Conservation (phyloP, 2,113 vertebrate species). For the Otolemur garnettii region DNA sequence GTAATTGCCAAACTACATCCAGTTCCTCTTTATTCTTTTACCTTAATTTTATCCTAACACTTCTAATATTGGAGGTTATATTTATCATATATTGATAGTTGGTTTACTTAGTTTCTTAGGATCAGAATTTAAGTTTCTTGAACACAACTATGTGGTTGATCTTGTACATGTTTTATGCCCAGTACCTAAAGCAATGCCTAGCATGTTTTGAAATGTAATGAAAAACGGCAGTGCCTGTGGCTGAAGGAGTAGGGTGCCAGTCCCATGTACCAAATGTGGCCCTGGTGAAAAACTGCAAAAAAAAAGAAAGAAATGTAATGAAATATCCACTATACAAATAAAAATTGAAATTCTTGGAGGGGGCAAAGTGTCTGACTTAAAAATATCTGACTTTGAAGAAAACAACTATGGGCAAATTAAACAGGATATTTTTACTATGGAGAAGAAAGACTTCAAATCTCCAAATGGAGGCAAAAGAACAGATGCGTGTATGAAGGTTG, state of each 20-base stretch:
- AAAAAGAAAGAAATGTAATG: neutral
- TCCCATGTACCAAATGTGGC: too few species aligned
- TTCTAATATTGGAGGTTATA: neutral
- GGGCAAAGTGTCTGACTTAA: neutral
- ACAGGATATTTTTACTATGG: neutral
- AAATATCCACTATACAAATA: neutral
- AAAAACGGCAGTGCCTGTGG: neutral
- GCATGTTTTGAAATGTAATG: neutral
- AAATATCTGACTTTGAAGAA: neutral
- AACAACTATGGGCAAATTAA: neutral
- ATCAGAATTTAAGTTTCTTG: neutral
- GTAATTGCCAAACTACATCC: too few species aligned
- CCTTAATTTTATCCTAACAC: neutral
- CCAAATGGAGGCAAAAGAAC: neutral
- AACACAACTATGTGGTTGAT: neutral
- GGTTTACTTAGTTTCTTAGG: neutral
- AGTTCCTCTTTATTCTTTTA: neutral
- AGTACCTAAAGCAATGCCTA: neutral
- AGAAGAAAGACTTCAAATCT: neutral
- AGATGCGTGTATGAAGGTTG: neutral
- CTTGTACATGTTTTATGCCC: neutral
- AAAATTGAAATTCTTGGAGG: neutral
- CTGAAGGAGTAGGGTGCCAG: too few species aligned
- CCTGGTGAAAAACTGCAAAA: too few species aligned
- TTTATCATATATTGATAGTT: neutral